Evolutionary conservation across 53 echinoderm and acorn worm species (phyloP).

Genomic region (Echinarachnius parma): DNA sequence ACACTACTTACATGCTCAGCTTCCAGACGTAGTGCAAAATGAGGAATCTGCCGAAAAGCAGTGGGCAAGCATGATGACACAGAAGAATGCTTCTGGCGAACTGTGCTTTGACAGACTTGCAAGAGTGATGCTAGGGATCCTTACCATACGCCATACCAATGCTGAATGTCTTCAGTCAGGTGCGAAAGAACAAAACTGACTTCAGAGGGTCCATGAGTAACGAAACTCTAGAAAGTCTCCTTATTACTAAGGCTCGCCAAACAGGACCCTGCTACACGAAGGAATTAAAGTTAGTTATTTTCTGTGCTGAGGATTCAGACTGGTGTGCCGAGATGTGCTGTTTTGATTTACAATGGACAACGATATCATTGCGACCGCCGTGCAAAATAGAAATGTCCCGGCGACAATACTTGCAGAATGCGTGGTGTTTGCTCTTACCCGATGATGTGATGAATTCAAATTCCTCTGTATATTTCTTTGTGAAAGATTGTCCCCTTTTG

Average conservation of each 20-base stretch:
- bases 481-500: not conserved
- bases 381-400: not conserved
- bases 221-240: constrained; percentile 31
- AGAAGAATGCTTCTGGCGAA: not conserved
- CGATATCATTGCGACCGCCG: not conserved
- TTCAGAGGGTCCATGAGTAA: constrained; percentile 52
- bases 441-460: not conserved
- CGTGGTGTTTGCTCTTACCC: not conserved
- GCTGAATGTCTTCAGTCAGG: constrained; percentile 51
- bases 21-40: constrained; percentile 10
- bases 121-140: constrained; percentile 44
- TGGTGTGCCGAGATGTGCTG: no score
- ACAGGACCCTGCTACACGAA: constrained; percentile 12
- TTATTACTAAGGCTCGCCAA: constrained; percentile 19
- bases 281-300: not conserved
- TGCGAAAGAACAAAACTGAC: constrained; percentile 55
- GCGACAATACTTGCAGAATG: not conserved
- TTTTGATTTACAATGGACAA: not conserved
- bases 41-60: not conserved
- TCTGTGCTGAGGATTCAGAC: not conserved
- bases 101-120: constrained; percentile 17
- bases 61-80: constrained; percentile 13
- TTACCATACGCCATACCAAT: constrained; percentile 46
- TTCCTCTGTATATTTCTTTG: not conserved
- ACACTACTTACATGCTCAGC: not conserved